Evolutionary conservation across 1,140 invertebrate genomes (phyloP).

Genomic region (Tetraneura akinire): DNA sequence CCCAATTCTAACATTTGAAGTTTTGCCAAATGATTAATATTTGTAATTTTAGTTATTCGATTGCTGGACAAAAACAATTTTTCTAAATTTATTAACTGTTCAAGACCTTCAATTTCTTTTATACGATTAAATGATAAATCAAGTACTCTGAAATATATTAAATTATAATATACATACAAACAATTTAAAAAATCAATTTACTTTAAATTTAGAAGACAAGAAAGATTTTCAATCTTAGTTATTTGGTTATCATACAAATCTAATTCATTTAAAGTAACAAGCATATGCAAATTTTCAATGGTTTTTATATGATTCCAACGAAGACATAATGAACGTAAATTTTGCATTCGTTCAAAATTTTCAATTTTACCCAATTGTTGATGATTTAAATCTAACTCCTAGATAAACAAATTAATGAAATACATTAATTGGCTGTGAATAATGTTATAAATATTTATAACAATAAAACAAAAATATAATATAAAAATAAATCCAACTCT

Average conservation of each 20-base stretch:
- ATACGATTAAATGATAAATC: constrained; percentile 98
- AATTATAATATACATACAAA: neutral
- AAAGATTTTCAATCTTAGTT: constrained; percentile 84
- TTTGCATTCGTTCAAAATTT: constrained; percentile 74
- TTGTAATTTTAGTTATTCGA: constrained; percentile 89
- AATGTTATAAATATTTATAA: too few relatives aligned
- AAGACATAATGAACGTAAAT: constrained; percentile 79
- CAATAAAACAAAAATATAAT: too few relatives aligned
- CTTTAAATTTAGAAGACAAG: constrained; percentile 85
- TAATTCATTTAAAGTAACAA: constrained; percentile 78
- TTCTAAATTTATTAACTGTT: constrained; percentile 76
- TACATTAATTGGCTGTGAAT: neutral
- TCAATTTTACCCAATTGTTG: constrained; percentile 78
- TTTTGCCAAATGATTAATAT: constrained; percentile 78
- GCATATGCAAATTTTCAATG: constrained; percentile 81
- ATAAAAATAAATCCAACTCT: too few relatives aligned
- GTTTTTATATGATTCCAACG: constrained; percentile 95
- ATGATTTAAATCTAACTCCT: constrained; percentile 87
- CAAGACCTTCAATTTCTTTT: constrained; percentile 83
- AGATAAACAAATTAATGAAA: constrained; percentile 52
- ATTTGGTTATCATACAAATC: constrained; percentile 98
- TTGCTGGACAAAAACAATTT: constrained; percentile 93
- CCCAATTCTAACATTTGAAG: constrained; percentile 90
- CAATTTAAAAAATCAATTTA: constrained; percentile 61
- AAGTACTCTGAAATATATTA: constrained; percentile 72